Evolutionary conservation across 1,140 invertebrate species (phyloP).

Genomic region (Heliothis subflexa): DNA sequence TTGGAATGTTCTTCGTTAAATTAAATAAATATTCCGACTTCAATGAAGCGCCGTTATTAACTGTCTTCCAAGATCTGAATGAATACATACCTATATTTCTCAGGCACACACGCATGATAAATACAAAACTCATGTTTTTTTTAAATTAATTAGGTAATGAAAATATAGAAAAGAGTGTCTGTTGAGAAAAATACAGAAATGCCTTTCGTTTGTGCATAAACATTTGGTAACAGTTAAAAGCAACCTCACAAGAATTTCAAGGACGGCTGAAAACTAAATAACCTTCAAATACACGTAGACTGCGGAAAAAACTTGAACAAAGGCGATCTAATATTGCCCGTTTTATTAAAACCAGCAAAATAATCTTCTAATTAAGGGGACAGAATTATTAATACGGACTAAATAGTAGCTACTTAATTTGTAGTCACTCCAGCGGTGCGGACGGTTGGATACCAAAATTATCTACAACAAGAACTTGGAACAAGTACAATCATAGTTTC

Average conservation of each 20-base stretch:
- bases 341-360: slow-evolving; percentile 17
- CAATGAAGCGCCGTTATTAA: not conserved
- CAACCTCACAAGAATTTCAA: not conserved
- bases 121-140: too few relatives aligned
- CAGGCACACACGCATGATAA: not conserved
- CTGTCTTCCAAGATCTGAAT: not conserved
- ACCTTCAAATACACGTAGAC: slow-evolving; percentile 23
- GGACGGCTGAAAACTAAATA: slow-evolving; percentile 12
- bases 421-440: not conserved
- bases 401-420: slow-evolving; percentile 27
- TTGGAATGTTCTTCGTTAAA: slow-evolving; percentile 15
- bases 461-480: slow-evolving; percentile 24
- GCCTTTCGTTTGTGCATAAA: not conserved
- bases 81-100: not conserved
- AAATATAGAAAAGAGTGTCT: too few relatives aligned
- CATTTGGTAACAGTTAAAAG: not conserved
- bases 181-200: too few relatives aligned
- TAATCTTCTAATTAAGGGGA: slow-evolving; percentile 25
- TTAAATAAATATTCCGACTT: slow-evolving; percentile 2
- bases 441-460: slow-evolving; percentile 3
- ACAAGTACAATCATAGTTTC: slow-evolving; percentile 25
- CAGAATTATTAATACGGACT: slow-evolving; percentile 17
- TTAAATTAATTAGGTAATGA: too few relatives aligned
- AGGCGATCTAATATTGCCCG: slow-evolving; percentile 14
- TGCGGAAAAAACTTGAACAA: not conserved